Base-by-base conservation (phyloP, 2,888 invertebrate species). In the Eupithecia subumbrata region DNA sequence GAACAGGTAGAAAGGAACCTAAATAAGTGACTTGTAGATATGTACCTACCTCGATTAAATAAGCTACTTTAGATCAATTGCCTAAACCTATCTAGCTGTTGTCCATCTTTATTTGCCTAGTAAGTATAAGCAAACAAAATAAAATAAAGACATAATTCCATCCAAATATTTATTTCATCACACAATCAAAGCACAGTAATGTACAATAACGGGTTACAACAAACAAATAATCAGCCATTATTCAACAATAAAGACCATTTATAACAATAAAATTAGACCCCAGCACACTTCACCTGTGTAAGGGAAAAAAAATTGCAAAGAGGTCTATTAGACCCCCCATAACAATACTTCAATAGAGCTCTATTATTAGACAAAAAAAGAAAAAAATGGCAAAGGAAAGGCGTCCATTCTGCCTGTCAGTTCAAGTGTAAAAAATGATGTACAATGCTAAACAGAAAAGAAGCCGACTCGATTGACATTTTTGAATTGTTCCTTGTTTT, bases 341-440 rank as follows among this genome's bases (percentile, higher is more conserved):
- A 87, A 92, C 91, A 92, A 92, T 84, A 78, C 88, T 73, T 85
- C 85, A 90, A 91, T 89, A 88, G 86, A 80, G 80, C 77, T 81
- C 82, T 84, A 86, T 88, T 85, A 88, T 85, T 73, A 74, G 74
- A 76, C 56, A 67, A 37, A 67, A 64, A 66, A 67, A 67, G n/a
- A 82, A 90, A 56, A 90, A 91, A 91, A 85, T 90, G 76, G 90
- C 91, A 91, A 90, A 89, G 87, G 48, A 37, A 72, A 30, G 77
- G 64, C 82, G 86, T 79, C 82, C 83, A 84, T 86, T 87, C 83
- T 83, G 86, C 86, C 86, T 91, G 91, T 90, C 91, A 88, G 86
- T 88, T 82, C 79, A 80, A 78, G 81, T 80, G 83, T 86, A 87
- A 90, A 91, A 91, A 91, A 89, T 89, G 87, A 89, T 84, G 83